phyloP scores from a whole-genome alignment of 2,113 vertebrate species.

The Forbesichthys agassizii region DNA sequence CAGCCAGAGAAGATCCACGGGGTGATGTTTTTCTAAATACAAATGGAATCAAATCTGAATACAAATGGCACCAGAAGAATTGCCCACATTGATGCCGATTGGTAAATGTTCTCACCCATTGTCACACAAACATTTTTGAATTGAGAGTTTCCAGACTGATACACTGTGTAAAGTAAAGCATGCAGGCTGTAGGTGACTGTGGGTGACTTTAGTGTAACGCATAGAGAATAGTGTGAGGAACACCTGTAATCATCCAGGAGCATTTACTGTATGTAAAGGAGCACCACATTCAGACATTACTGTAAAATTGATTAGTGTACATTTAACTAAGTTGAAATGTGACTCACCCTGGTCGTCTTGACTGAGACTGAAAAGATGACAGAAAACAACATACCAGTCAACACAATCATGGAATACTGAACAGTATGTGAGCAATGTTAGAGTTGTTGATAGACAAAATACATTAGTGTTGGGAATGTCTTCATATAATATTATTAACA shows the following conservation, averaged over 20 bases:
- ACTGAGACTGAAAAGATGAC: slow-evolving; percentile 49
- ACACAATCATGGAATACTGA: neutral
- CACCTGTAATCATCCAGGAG: neutral
- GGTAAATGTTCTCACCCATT: too few relatives aligned
- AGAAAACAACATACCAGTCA: slow-evolving; percentile 24
- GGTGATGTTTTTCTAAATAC: too few relatives aligned
- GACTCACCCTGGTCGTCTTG: slow-evolving; percentile 66
- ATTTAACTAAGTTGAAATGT: neutral
- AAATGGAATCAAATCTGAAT: too few relatives aligned
- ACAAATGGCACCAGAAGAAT: too few relatives aligned
- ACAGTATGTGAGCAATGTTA: neutral
- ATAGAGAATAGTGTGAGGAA: neutral
- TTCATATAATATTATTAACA: neutral
- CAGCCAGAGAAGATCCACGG: too few relatives aligned
- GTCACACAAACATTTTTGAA: neutral
- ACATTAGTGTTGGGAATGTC: neutral
- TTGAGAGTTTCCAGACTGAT: neutral
- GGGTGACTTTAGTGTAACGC: neutral
- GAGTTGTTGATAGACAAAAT: too few relatives aligned
- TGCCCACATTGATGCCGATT: too few relatives aligned
- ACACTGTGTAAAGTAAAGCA: too few relatives aligned
- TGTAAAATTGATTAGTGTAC: neutral
- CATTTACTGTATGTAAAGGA: neutral
- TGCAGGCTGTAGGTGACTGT: too few relatives aligned
- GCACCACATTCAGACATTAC: neutral